Evolutionary conservation across 2,797 vertebrate genomes (phyloP).

Genomic region (Dendrocincla fuliginosa): DNA sequence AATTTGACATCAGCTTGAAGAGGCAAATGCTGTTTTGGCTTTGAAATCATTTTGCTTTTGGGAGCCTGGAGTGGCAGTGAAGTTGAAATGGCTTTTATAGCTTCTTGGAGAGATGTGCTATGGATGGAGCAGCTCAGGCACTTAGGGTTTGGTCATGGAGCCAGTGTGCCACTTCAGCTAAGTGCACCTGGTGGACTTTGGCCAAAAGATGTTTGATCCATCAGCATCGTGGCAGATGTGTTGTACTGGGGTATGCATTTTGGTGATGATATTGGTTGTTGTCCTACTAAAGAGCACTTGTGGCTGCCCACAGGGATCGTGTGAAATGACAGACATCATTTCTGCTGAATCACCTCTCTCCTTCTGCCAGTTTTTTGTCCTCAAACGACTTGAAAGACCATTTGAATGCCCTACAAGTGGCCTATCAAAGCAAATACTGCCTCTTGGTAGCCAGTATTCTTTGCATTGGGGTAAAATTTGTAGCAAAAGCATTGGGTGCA

Average conservation of each 20-base stretch:
- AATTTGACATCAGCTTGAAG: neutral
- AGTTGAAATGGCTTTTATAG: neutral
- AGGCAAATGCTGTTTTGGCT: neutral
- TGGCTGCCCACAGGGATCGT: neutral
- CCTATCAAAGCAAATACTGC: neutral
- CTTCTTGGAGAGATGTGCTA: neutral
- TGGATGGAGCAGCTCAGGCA: neutral
- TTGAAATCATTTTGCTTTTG: neutral
- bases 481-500: fast-evolving
- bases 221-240: neutral
- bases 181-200: neutral
- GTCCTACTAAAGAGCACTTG: neutral
- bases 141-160: neutral
- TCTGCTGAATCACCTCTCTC: neutral
- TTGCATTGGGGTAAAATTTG: neutral
- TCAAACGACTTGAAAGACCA: neutral
- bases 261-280: neutral
- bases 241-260: neutral
- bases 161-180: neutral
- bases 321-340: neutral
- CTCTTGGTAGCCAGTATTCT: neutral
- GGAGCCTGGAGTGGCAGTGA: neutral
- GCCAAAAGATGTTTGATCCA: neutral
- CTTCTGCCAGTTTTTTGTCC: neutral
- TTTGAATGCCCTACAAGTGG: neutral